Evolutionary conservation across 2,797 vertebrate species (phyloP).

Genomic region (Lophura swinhoii): DNA sequence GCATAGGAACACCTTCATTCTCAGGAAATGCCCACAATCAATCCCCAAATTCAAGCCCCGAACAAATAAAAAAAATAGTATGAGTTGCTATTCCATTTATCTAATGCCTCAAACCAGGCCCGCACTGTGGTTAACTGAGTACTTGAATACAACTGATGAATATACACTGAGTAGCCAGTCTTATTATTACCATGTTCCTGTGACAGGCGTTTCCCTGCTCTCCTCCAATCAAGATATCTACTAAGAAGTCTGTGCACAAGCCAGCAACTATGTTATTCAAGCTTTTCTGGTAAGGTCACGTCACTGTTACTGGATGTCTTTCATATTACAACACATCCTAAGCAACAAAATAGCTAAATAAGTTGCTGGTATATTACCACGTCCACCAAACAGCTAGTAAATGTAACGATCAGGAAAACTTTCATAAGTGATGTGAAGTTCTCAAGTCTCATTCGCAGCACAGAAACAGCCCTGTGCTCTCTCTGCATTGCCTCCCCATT

Average conservation of each 20-base stretch:
- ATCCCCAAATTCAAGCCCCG: neutral
- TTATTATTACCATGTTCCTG: neutral
- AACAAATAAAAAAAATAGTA: neutral
- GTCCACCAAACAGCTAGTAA: neutral
- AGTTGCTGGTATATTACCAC: neutral
- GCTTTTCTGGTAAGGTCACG: neutral
- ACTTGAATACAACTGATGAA: neutral
- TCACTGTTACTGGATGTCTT: neutral
- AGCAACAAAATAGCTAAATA: neutral
- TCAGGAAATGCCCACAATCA: neutral
- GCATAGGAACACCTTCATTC: neutral
- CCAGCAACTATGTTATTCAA: constrained; percentile 1
- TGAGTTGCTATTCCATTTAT: neutral
- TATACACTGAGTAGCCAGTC: neutral
- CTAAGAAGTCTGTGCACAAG: neutral
- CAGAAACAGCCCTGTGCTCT: neutral
- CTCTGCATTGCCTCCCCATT: neutral
- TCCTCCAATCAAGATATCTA: neutral
- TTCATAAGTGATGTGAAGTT: neutral
- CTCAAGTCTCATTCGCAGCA: neutral
- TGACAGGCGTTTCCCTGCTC: neutral
- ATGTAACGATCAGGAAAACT: neutral
- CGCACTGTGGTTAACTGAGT: neutral
- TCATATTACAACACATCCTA: neutral
- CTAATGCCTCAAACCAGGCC: neutral